Evolutionary conservation across 2,797 vertebrate species (phyloP).

Genomic region (Mallotus villosus): DNA sequence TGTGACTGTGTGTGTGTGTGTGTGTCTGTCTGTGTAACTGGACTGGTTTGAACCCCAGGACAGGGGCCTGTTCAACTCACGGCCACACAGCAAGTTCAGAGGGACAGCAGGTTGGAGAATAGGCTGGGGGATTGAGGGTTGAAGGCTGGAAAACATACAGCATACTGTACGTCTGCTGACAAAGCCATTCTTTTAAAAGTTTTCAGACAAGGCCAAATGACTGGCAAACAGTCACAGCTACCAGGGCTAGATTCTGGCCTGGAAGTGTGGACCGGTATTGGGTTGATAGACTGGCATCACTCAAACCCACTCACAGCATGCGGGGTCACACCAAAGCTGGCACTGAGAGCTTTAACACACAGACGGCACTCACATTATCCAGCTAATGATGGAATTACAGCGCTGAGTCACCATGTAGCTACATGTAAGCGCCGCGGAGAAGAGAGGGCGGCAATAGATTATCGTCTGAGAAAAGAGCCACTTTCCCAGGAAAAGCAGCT

Average conservation of each 20-base stretch:
- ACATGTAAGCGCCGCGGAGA: constrained; percentile 68
- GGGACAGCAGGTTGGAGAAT: too few relatives aligned
- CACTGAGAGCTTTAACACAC: constrained; percentile 73
- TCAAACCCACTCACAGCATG: constrained; percentile 66
- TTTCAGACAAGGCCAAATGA: not conserved
- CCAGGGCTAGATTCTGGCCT: constrained; percentile 46
- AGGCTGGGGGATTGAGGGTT: too few relatives aligned
- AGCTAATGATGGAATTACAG: constrained; percentile 83
- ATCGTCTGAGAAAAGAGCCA: constrained; percentile 69
- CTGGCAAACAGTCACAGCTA: too few relatives aligned
- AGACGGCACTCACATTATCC: constrained; percentile 77
- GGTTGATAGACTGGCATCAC: constrained; percentile 69
- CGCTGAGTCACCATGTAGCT: constrained; percentile 80
- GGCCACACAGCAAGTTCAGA: too few relatives aligned
- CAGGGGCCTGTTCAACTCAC: too few relatives aligned
- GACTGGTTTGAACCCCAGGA: too few relatives aligned
- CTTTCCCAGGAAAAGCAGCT: constrained; percentile 78
- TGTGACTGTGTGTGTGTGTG: constrained; percentile 22
- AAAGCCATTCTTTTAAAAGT: too few relatives aligned
- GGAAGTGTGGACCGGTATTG: constrained; percentile 48
- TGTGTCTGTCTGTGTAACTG: not conserved
- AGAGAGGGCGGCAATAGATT: constrained; percentile 73
- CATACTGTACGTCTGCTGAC: not conserved
- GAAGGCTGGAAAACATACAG: not conserved
- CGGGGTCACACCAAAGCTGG: constrained; percentile 71